Evolutionary conservation across 2,888 invertebrate genomes (phyloP), one percentile per base, ranked within the genome.

Genomic region (Aleiodes alternator): DNA sequence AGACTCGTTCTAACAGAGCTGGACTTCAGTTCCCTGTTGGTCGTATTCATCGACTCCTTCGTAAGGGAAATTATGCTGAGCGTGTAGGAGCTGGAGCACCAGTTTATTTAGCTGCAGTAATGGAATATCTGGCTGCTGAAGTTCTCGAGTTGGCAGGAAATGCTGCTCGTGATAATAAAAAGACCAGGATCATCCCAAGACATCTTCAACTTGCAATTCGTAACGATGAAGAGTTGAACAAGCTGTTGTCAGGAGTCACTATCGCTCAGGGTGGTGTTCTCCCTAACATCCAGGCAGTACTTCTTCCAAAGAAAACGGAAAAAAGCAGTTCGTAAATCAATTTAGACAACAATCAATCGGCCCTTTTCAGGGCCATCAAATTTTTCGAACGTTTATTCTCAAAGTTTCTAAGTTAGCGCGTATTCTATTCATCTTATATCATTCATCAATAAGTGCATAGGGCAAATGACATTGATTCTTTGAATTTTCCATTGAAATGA

Each of bases 181-280:
- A 93, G 88, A 91, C 92, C 1, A 91, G 92, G 9, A 85, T 85
- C 31, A 85, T 85, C n/a, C 84, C 84, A 0, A 75, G 84, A 16
- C 84, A 85, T 59, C 78, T 84, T 34, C 84, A 96, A 86, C 86
- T 96, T 81, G 95, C 96, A 61, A 93, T 96, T 80, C 91, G 94
- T n/a, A 95, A 95, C 87, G 96, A 96, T 87, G 95, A 95, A 81
- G 96, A 96, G 84, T 90, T 96, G 84, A 95, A 94, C 88, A 94
- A 93, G 86, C 90, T 96, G 69, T 88, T 96, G 1, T 91, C 93
- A 0, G 94, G 94, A 61, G 95, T 96, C 0, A 95, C 95, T 38
- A 96, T 96, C 84, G 94, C 95, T 31, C 94, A 96, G 88, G 96
- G 96, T 77, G 96, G 96, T 82, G 96, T 96, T 0, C 87, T 96